Evolutionary conservation across 2,797 vertebrate genomes (phyloP), one percentile per base, ranked within the genome.

Genomic region (Manis crassicaudata): DNA sequence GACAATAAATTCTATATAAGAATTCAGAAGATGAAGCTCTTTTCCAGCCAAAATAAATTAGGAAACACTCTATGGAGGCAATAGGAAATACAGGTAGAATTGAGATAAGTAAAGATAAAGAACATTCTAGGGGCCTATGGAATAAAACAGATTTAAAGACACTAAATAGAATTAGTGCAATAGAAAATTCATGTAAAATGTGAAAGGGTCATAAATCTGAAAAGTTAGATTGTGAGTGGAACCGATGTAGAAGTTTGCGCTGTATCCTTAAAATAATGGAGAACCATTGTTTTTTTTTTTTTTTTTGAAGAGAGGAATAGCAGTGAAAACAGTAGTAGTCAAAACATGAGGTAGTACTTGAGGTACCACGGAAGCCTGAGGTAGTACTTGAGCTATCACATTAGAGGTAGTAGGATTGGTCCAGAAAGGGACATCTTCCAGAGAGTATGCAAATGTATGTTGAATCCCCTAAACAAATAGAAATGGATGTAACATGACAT

Each of bases 201-300:
- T 82, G 18, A 73, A 67, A 50, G 27, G 11, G 23, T 68, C 23
- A 46, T 72, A 93, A 65, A 6, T 35, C 56, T 77, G 37, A 82
- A 70, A 90, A n/a, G 32, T 95, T 82, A 92, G 32, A 73, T 60
- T 92, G 32, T 56, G 68, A 23, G 27, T 93, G 73, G 56, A 94
- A 27, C 35, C 81, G 25, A 77, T 21, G 32, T 32, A 79, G 43
- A 83, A 21, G 21, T 85, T 54, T 88, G 20, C 7, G 25, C 18
- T 87, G 65, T n/a, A 35, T 88, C 40, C 60, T 85, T 92, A 75
- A 92, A 90, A 84, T 60, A 86, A 85, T 62, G n/a, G 35, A 76
- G 46, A 90, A 37, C 46, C n/a, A 50, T 29, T 92, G 50, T 21
- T 37, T 35, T 25, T 40, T 4, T 11, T 46, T 79, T 13, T 85